phyloP scores from a whole-genome alignment of 2,797 vertebrate species.

The Gymnopithys bicolor region DNA sequence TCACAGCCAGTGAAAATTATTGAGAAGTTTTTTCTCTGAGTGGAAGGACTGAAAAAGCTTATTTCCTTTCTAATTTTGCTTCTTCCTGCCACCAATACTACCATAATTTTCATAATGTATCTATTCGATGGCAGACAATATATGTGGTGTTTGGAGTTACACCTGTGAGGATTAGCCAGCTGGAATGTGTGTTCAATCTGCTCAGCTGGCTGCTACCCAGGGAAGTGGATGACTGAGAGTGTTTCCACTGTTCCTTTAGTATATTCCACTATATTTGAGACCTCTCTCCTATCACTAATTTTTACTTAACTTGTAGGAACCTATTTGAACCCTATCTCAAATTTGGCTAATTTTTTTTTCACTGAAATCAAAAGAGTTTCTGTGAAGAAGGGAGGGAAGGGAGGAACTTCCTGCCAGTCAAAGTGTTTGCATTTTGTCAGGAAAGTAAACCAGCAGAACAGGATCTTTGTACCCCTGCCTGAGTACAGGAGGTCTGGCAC shows the following conservation, averaged over 20 bases:
- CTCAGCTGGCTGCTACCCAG: background rate
- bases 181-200: background rate
- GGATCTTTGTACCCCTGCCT: background rate
- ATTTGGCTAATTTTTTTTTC: background rate
- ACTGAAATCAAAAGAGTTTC: background rate
- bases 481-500: background rate
- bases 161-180: background rate
- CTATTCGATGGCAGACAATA: background rate
- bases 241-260: background rate
- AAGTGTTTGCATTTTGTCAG: background rate
- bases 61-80: background rate
- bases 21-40: background rate
- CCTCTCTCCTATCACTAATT: background rate
- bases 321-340: background rate
- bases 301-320: background rate
- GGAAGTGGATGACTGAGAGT: background rate
- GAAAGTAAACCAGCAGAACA: background rate
- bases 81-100: background rate
- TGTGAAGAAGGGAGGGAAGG: background rate
- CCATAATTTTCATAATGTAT: background rate
- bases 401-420: background rate
- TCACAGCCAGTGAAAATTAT: background rate
- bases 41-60: background rate
- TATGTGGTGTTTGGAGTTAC: accelerated
- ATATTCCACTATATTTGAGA: background rate